Evolutionary conservation across 2,797 vertebrate species (phyloP).

Genomic region (Tenualosa thibaudeaui): DNA sequence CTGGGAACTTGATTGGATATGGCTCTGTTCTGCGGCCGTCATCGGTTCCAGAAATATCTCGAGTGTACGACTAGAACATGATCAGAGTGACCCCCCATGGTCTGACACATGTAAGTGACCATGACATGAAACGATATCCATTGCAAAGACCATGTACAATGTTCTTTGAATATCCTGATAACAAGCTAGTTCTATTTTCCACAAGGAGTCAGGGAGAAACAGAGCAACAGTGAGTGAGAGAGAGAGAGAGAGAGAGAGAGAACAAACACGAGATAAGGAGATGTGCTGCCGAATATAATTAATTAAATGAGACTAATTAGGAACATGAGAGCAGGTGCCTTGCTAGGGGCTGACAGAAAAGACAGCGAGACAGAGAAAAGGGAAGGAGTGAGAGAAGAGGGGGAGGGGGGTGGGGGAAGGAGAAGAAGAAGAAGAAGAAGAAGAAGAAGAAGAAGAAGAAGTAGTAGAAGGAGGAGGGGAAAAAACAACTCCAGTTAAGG

Average conservation of each 20-base stretch:
- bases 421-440: conserved; percentile 15
- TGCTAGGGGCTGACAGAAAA: conserved; percentile 76
- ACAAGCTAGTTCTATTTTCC: conserved; percentile 25
- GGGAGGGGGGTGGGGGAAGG: neutral
- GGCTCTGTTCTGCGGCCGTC: neutral
- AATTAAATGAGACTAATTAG: conserved; percentile 89
- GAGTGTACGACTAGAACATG: neutral
- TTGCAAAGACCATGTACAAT: conserved; percentile 9
- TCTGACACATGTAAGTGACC: conserved; percentile 22
- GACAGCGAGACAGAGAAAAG: conserved; percentile 35
- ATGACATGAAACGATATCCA: conserved; percentile 21
- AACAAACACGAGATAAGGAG: conserved; percentile 25
- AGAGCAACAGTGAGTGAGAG: neutral
- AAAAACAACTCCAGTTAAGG: conserved; percentile 71
- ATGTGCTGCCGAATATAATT: conserved; percentile 80
- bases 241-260: conserved; percentile 39
- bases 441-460: conserved; percentile 5
- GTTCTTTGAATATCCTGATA: conserved; percentile 10
- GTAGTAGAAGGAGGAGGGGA: neutral
- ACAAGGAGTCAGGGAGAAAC: neutral
- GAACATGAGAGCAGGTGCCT: conserved; percentile 87
- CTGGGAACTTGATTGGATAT: neutral
- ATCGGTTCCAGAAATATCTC: neutral
- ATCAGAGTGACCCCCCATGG: conserved; percentile 13
- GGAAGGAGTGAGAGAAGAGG: neutral